Percentiles rank a stretch among this genome's conserved stretches.
phyloP scores from a whole-genome alignment of 64 coral and sea anemone genomes.

The Actinia tenebrosa region DNA sequence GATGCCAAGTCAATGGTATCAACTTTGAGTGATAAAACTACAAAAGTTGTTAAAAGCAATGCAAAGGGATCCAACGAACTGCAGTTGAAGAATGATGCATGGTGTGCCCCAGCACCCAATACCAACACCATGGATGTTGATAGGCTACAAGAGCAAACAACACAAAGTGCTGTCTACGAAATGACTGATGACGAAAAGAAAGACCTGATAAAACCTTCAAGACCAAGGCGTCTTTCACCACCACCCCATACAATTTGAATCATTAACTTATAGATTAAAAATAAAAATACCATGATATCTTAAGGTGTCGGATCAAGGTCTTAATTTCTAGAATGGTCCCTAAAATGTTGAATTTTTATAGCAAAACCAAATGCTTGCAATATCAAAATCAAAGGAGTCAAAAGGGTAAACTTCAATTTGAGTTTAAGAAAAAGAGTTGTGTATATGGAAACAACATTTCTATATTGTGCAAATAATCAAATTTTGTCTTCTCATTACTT shows the following conservation, averaged over 20 bases:
- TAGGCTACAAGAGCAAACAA: background rate
- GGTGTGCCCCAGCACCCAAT: background rate
- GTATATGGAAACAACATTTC: background rate
- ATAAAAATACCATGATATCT: background rate
- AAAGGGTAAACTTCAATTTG: background rate
- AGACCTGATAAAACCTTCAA: background rate
- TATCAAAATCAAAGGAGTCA: background rate
- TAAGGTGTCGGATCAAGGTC: background rate
- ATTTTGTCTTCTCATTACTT: background rate
- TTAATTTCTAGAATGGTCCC: background rate
- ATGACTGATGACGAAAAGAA: background rate
- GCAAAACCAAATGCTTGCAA: background rate
- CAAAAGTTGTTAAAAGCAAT: background rate
- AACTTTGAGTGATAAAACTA: slow-evolving; percentile 2
- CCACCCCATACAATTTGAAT: slow-evolving; percentile 5
- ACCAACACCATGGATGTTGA: background rate
- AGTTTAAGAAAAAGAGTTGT: background rate
- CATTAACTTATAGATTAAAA: background rate
- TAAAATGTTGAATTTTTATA: background rate
- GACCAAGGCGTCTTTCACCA: slow-evolving; percentile 7
- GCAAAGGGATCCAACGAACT: background rate
- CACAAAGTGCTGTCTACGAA: background rate
- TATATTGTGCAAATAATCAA: background rate
- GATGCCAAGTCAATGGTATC: background rate
- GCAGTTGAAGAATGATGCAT: background rate